Percentiles rank a stretch among this genome's conserved stretches.
Conservation (phyloP, 2,888 invertebrate species). For the Agrochola circellaris region DNA sequence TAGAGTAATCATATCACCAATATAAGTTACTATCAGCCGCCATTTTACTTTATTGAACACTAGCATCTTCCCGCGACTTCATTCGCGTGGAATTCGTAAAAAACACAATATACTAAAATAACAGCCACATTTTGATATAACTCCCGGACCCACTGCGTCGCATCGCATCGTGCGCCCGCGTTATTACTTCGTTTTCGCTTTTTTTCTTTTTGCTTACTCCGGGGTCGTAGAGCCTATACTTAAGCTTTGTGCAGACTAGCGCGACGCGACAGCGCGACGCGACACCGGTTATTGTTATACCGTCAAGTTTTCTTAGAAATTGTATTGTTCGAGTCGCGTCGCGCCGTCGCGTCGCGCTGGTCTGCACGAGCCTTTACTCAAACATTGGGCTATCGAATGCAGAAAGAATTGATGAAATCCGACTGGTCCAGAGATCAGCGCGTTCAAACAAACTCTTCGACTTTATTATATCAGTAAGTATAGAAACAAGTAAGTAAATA, state of each 20-base stretch:
- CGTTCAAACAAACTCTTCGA: no score
- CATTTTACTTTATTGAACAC: conserved; percentile 7
- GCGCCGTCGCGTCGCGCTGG: no score
- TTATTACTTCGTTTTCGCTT: neutral
- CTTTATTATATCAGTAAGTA: neutral
- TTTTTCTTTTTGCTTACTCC: neutral
- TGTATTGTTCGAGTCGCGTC: no score
- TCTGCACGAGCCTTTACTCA: no score
- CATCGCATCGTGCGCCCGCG: neutral
- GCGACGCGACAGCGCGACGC: no score
- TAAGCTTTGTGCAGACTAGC: no score
- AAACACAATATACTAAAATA: neutral
- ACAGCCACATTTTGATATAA: neutral
- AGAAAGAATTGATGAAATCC: neutral
- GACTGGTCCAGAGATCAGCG: neutral
- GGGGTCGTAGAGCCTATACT: no score
- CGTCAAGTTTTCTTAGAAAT: no score
- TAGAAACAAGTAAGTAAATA: conserved; percentile 16
- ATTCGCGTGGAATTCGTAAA: neutral
- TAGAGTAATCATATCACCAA: conserved; percentile 26
- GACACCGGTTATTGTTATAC: no score
- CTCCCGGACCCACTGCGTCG: neutral
- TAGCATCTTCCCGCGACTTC: neutral
- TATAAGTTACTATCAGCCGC: conserved; percentile 13
- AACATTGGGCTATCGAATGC: no score